Base-by-base conservation (phyloP, 2,888 invertebrate genomes). In the Microchrysa polita region DNA sequence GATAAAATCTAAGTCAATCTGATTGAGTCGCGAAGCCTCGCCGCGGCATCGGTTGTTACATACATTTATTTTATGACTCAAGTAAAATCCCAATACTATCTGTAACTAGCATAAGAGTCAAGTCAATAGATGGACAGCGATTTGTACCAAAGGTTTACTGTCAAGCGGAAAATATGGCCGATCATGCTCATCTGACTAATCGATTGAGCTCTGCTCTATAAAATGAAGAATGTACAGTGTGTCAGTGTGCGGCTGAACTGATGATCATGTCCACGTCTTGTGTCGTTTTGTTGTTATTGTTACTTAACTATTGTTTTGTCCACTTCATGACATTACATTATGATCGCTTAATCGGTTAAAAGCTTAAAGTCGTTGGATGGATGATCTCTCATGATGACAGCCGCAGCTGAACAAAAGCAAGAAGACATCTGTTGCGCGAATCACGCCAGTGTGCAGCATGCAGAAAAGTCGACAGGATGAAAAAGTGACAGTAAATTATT, bases 181-280 rank as follows among this genome's bases (percentile, higher is more conserved):
- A 65, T 65, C 65, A 65, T 65, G 65, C 48, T 48, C 34, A 65
- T 65, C 65, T 20, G 65, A 44, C 65, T 65, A 65, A 65, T 65
- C 44, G 65, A 65, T 65, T 65, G 55, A 55, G 22, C 55, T 20
- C 20, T 20, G 2, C n/a, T n/a, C n/a, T n/a, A n/a, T n/a, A n/a
- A n/a, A 20, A 18, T 55, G 55, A 55, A 55, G 27, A 20, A 18
- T 55, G 20, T 20, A 55, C n/a, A n/a, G n/a, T n/a, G n/a, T n/a
- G n/a, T 44, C 10, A 44, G n/a, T n/a, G n/a, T n/a, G n/a, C n/a
- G n/a, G n/a, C n/a, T n/a, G n/a, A n/a, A n/a, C 27, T 60, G 59
- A 5, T 61, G 61, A 40, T 40, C n/a, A 40, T 61, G 40, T 27
- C 14, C 27, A 7, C n/a, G n/a, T n/a, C n/a, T n/a, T n/a, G n/a